phyloP scores from a whole-genome alignment of 2,113 vertebrate species.

The Dermatemys mawii region DNA sequence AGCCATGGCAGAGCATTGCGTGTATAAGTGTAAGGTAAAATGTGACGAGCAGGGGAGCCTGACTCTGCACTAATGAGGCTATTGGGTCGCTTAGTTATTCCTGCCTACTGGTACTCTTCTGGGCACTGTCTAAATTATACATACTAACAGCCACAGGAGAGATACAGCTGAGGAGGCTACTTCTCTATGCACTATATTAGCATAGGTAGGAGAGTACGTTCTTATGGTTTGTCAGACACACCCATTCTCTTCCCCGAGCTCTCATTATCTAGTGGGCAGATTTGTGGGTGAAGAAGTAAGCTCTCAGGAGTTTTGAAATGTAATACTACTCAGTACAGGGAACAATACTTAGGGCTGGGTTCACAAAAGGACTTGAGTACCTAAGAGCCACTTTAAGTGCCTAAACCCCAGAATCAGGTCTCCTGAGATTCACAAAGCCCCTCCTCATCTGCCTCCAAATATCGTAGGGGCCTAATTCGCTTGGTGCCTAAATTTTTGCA shows the following conservation, averaged over 20 bases:
- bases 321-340: neutral
- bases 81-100: constrained; percentile 49
- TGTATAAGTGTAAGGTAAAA: constrained; percentile 49
- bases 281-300: neutral
- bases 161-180: neutral
- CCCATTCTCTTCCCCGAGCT: neutral
- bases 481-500: neutral
- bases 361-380: neutral
- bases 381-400: neutral
- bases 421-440: neutral
- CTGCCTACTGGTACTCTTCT: constrained; percentile 37
- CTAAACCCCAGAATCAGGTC: neutral
- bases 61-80: constrained; percentile 72
- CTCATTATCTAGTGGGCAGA: neutral
- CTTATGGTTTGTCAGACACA: constrained; percentile 32
- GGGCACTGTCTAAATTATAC: constrained; percentile 67
- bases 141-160: constrained; percentile 31
- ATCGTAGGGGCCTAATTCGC: neutral
- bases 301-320: neutral
- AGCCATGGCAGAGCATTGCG: constrained; percentile 28
- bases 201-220: constrained; percentile 36
- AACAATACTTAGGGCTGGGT: neutral
- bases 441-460: neutral
- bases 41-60: constrained; percentile 42
- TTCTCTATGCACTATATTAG: constrained; percentile 36